Evolutionary conservation across 1,140 invertebrate species (phyloP), one percentile per base, ranked within the genome.

Genomic region (Lethocerus indicus): DNA sequence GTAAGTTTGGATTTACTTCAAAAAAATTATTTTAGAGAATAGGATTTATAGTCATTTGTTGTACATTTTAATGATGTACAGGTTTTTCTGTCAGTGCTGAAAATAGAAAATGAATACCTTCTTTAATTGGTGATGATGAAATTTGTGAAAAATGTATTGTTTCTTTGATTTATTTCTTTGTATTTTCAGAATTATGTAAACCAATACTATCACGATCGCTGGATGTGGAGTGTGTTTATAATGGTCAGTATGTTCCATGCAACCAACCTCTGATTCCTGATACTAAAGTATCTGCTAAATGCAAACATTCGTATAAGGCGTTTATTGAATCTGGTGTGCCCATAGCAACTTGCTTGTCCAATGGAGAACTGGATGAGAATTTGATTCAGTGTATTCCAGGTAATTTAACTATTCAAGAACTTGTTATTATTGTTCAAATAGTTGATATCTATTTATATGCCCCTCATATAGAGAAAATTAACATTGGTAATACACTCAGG

Each of bases 151-250:
- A n/a, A n/a, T n/a, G n/a, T n/a, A n/a, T n/a, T n/a, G n/a, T n/a
- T n/a, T n/a, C n/a, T n/a, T n/a, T n/a, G n/a, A n/a, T n/a, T n/a
- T n/a, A n/a, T n/a, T n/a, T n/a, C 13, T 47, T 23, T n/a, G 23
- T 51, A 37, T 35, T 50, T 51, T 43, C 29, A 54, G 53, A 45
- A 47, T 13, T 48, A 18, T 54, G 53, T n/a, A 37, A 39, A 25
- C 44, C 44, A 9, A 23, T 51, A n/a, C 4, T 26, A 23, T 54
- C 53, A 24, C 24, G 36, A 13, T 48, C 53, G 36, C 24, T 54
- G 28, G 45, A 51, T 37, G 25, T 51, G 23, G n/a, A 4, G 2
- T 54, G 49, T 32, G 14, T 14, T 28, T 53, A 48, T 41, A 14
- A 14, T 14, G 53, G 53, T 16, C 18, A 28, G 1, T 1, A 16